Evolutionary conservation across 2,888 invertebrate species (phyloP).

Genomic region (Aspidiotus destructor): DNA sequence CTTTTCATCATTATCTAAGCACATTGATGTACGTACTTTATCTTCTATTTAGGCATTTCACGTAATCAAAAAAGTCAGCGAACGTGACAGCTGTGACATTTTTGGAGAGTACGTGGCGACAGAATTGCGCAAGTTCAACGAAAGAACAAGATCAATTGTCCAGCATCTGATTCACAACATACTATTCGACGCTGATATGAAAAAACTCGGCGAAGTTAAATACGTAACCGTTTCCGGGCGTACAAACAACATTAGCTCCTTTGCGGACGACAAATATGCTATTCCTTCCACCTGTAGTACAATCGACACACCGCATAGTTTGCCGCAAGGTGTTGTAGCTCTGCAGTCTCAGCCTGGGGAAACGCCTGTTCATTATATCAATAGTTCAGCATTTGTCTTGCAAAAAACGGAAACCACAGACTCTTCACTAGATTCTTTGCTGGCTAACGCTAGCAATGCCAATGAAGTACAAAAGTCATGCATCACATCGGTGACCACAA

Average conservation of each 20-base stretch:
- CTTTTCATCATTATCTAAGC: background rate
- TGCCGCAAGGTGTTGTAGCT: background rate
- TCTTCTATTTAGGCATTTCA: background rate
- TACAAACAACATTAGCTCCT: background rate
- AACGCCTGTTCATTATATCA: no score
- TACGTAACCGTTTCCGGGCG: no score
- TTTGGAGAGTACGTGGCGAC: constrained; percentile 37
- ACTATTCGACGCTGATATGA: constrained; percentile 38
- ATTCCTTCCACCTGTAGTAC: constrained; percentile 4
- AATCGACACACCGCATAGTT: no score
- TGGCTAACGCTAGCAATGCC: no score
- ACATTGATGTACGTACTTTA: background rate
- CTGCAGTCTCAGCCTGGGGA: background rate
- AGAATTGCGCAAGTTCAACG: constrained; percentile 36
- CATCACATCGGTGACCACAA: no score
- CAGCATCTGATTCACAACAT: constrained; percentile 37
- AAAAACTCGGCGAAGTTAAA: constrained; percentile 9
- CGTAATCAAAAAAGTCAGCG: background rate
- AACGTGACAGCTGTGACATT: constrained; percentile 12
- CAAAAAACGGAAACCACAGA: no score
- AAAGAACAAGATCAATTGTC: constrained; percentile 35
- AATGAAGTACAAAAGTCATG: no score
- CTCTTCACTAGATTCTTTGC: no score
- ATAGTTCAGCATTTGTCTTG: no score
- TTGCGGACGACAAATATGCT: background rate